Base-by-base conservation (phyloP, 2,113 vertebrate species). In the Psilopsiagon aurifrons region DNA sequence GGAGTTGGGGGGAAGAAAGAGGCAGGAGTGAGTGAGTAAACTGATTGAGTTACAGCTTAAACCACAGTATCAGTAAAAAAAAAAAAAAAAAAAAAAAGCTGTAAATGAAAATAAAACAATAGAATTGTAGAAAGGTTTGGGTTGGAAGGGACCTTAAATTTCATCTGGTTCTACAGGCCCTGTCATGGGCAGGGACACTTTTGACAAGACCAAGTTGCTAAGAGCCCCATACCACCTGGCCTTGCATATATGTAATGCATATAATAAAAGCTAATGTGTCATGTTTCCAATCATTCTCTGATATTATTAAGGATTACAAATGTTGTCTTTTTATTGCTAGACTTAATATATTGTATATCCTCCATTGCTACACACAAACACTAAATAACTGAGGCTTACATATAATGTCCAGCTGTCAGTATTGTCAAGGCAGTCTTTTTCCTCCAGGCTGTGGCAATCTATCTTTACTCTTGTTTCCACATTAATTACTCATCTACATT, bases 351-450 rank as follows among this genome's bases (percentile, higher is more conserved):
- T 80, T 64, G 18, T 62, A n/a, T 52, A 52, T 73, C 22, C 46
- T 91, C 46, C 18, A 66, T 55, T 86, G 25, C 60, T 88, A 59
- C 31, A 86, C 13, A 73, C 62, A 89, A 90, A 81, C 25, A 62
- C 67, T 76, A 70, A 88, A 79, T 91, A 91, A 83, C 67, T 86
- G 59, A 80, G 63, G 49, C 31, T 91, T 71, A 25, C 10, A 49
- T 91, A 41, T 52, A 66, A 74, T 83, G 37, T 79, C 89, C 67
- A 89, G 1, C 3, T 91, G 25, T 22, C 18, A 91, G 54, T 82
- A 69, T 92, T 95, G 52, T 82, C 83, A 92, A 92, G 62, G 86
- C 67, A 85, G 25, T 41, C 86, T 89, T 90, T 96, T 82, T 91
- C 23, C 57, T 91, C 44, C 62, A 69, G 82, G 91, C 60, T 76